phyloP scores from a whole-genome alignment of 2,797 vertebrate species.

The Ictinia mississippiensis region DNA sequence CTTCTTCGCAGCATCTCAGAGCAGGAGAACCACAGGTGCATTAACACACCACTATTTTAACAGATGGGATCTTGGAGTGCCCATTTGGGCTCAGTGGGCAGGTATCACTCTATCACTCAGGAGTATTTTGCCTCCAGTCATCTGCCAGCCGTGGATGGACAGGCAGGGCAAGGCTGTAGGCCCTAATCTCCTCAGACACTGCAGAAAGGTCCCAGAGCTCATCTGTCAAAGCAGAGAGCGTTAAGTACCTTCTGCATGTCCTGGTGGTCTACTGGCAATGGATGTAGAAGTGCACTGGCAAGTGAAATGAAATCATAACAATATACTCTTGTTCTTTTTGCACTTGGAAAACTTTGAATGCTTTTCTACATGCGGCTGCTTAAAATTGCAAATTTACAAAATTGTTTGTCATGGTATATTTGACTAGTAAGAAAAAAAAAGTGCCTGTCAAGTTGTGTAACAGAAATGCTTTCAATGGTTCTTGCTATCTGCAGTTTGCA shows the following conservation, averaged over 20 bases:
- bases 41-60: not conserved
- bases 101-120: not conserved
- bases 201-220: not conserved
- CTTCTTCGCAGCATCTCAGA: not conserved
- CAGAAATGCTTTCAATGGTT: not conserved
- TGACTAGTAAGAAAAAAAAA: not conserved
- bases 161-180: not conserved
- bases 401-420: not conserved
- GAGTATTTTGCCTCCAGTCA: not conserved
- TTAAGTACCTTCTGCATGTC: not conserved
- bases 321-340: not conserved
- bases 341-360: not conserved
- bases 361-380: not conserved
- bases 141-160: not conserved
- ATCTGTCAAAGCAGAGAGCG: not conserved
- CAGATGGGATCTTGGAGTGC: not conserved
- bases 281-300: not conserved
- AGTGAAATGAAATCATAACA: not conserved
- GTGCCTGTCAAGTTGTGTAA: not conserved
- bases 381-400: not conserved
- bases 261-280: not conserved
- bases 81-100: not conserved
- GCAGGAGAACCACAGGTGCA: not conserved
- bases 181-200: not conserved
- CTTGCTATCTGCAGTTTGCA: conserved; percentile 2